A percentile compares a stretch with the other conserved stretches of the same genome.
These are phyloP conservation scores for Eristalinus aeneus DNA, from an alignment of 2,888 invertebrate genomes.

Conservation along the genomic window DNA sequence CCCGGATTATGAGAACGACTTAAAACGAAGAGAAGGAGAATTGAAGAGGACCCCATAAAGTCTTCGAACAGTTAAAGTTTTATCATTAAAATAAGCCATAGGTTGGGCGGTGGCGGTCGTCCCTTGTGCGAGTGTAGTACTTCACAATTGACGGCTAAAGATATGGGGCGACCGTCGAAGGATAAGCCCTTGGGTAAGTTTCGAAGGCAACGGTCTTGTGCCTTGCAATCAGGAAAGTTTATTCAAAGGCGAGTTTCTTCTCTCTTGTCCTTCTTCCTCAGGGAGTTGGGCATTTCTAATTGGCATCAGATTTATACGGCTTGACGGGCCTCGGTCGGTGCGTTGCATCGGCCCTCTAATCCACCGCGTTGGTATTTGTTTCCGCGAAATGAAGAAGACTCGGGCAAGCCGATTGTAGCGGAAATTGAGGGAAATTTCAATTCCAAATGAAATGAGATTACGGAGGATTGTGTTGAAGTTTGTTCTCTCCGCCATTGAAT, in stretches of 20 bases:
- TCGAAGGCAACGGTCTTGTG: neutral
- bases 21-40: neutral
- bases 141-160: conserved; percentile 6
- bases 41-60: neutral
- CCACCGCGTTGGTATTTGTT: neutral
- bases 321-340: neutral
- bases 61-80: conserved; percentile 44
- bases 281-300: conserved; percentile 15
- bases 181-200: conserved; percentile 6
- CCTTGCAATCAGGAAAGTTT: neutral
- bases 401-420: neutral
- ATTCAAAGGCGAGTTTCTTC: neutral
- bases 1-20: neutral
- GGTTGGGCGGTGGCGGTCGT: neutral
- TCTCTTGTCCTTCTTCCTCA: neutral
- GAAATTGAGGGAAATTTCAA: neutral
- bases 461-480: neutral
- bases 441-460: neutral
- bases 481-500: neutral
- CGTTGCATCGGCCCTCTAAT: neutral
- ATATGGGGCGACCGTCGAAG: conserved; percentile 8
- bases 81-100: conserved; percentile 19
- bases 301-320: conserved; percentile 3
- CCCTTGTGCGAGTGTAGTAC: neutral
- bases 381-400: neutral